Evolutionary conservation across 1,140 invertebrate species (phyloP), one percentile per base, ranked within the genome.

Genomic region (Megalonaias nervosa): DNA sequence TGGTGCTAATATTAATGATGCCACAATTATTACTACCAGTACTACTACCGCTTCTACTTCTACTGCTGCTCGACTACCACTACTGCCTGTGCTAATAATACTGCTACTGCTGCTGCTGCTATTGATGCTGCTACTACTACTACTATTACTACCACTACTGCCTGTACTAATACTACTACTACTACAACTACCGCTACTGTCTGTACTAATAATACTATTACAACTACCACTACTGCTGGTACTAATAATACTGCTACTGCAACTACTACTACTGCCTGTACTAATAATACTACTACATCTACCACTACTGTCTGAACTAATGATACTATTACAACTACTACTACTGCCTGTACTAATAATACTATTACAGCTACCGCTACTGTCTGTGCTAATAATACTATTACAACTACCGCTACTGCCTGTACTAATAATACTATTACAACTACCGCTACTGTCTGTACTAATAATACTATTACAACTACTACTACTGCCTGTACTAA

Each of bases 21-120:
- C 75, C 57, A 73, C 75, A 73, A 77, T 48, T 72, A 65, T 70
- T 72, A 23, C 75, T 65, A 73, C 59, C 58, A 26, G n/a, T 57
- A 21, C 14, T 73, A 73, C 60, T 72, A 64, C 59, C 23, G 55
- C 58, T 65, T 65, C 21, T 60, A 1, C 67, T 72, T n/a, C 19
- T 11, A 23, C 59, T 31, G 64, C 71, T 72, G 38, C 59, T 31
- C 23, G 6, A 64, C 59, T 9, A 64, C 21, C 9, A 72, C 60
- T 64, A 64, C 71, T 64, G 13, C 71, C 38, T 73, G 59, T 72
- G 60, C 70, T 66, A 77, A 69, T 59, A 71, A 19, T 71, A 60
- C 69, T 77, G 62, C 69, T 73, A 77, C 6, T 70, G 23, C 4
- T 70, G 26, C 56, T 55, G 26, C 65, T 62, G 9, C 67, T 68